Conservation (phyloP, 1,140 invertebrate species). For the Luehdorfia chinensis region DNA sequence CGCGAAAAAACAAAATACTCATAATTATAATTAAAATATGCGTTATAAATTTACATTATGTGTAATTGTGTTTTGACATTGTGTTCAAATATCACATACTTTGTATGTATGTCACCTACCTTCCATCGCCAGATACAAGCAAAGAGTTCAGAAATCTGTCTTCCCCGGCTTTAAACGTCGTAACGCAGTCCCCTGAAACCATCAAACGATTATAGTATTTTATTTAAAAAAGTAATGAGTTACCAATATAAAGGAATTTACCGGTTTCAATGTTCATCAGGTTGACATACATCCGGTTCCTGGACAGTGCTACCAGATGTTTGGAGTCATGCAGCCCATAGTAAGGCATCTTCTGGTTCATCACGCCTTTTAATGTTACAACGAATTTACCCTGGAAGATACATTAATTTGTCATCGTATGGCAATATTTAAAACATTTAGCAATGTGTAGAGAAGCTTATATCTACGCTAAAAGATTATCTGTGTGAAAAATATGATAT, state of each 20-base stretch:
- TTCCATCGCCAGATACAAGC: constrained; percentile 90
- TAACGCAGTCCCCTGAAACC: constrained; percentile 85
- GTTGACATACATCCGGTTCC: constrained; percentile 94
- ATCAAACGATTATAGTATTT: too few relatives aligned
- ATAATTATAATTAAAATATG: too few relatives aligned
- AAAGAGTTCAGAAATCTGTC: constrained; percentile 93
- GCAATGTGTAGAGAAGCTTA: too few relatives aligned
- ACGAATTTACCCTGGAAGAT: constrained; percentile 77
- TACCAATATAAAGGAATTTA: constrained; percentile 22
- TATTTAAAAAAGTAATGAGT: not conserved
- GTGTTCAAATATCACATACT: too few relatives aligned
- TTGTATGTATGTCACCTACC: too few relatives aligned
- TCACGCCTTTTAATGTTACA: constrained; percentile 88
- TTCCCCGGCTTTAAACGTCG: constrained; percentile 92
- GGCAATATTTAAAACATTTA: too few relatives aligned
- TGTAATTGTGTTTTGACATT: too few relatives aligned
- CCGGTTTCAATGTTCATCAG: constrained; percentile 89
- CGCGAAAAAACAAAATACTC: too few relatives aligned
- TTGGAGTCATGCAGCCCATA: constrained; percentile 88
- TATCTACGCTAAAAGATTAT: too few relatives aligned
- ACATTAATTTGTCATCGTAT: too few relatives aligned
- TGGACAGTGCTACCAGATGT: constrained; percentile 88
- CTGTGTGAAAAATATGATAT: too few relatives aligned
- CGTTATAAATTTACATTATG: too few relatives aligned
- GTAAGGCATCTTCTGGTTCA: constrained; percentile 95